These are phyloP conservation scores for Ips typographus DNA, from an alignment of 1,140 invertebrate genomes.

Conservation along the genomic window DNA sequence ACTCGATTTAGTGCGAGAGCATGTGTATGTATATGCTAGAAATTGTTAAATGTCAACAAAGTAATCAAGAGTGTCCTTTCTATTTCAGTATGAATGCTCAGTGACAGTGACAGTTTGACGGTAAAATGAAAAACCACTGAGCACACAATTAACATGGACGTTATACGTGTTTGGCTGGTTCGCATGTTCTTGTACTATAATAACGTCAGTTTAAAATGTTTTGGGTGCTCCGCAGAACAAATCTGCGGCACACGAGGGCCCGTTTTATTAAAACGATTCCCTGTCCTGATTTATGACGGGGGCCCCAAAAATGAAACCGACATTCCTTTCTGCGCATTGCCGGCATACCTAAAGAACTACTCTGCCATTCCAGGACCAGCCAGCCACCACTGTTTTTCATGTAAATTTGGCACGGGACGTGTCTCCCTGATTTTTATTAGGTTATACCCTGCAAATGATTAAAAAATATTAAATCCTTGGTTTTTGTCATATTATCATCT, in stretches of 20 bases:
- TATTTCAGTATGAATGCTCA: too few species aligned
- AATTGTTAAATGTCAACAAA: too few species aligned
- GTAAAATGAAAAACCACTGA: too few species aligned
- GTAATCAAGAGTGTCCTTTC: too few species aligned
- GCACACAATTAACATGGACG: too few species aligned
- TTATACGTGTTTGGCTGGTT: too few species aligned
- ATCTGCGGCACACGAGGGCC: conserved; percentile 38
- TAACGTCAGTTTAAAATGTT: conserved; percentile 28
- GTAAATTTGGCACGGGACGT: conserved; percentile 33
- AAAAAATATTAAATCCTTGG: conserved; percentile 1
- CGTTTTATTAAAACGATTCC: conserved; percentile 48
- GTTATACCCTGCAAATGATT: conserved; percentile 20
- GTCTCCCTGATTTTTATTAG: conserved; percentile 31
- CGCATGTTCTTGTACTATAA: too few species aligned
- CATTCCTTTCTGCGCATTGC: conserved; percentile 43
- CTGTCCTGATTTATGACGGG: conserved; percentile 42
- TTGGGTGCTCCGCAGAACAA: conserved; percentile 41
- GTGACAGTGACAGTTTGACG: too few species aligned
- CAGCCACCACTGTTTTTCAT: conserved; percentile 36
- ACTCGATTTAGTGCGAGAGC: conserved; percentile 5
- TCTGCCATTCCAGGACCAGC: conserved; percentile 26
- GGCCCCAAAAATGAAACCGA: conserved; percentile 45
- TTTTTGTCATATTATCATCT: too few species aligned
- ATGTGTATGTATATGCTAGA: too few species aligned
- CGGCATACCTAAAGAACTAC: conserved; percentile 42